Evolutionary conservation across 2,113 vertebrate genomes (phyloP), one percentile per base, ranked within the genome.

Genomic region (Numida meleagris): DNA sequence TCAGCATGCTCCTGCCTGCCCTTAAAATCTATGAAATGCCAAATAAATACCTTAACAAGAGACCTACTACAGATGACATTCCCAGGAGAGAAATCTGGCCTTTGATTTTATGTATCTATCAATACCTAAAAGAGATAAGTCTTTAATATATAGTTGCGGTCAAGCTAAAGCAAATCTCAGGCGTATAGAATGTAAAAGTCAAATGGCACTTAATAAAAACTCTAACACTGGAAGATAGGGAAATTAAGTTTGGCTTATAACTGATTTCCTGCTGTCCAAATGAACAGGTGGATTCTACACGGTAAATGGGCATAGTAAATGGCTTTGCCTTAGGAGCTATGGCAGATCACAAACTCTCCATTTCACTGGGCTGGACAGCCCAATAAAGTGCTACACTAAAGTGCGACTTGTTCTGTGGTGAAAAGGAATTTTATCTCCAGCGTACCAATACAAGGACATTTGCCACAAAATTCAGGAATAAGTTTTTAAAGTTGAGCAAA

Each of bases 51-150:
- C 93, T 63, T 50, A 90, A 84, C 17, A 34, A 31, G 31, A 91
- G 67, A 71, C 71, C 59, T 85, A 67, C 67, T 34, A 17, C 5
- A 42, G 55, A 78, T 0, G 2, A 24, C 29, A 51, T 68, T 82
- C 87, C 83, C 70, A 67, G 68, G 92, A 91, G 80, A 90, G 91
- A 94, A 90, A 91, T 50, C 57, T 94, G 86, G 76, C 92, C 86
- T 95, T 95, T 83, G 63, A 77, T 93, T 91, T 95, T 93, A 94
- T 88, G 80, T 55, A 82, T 71, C 90, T 66, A 90, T 88, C 93
- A 74, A 96, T 94, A 88, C 33, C 34, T 93, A 94, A 93, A 93
- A 83, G 50, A 94, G 65, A 42, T 77, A 90, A 48, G 55, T 58
- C 68, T 83, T 71, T 90, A 91, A 83, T 81, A 90, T 42, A 91